A percentile compares a stretch with the other conserved stretches of the same genome.
phyloP scores from a whole-genome alignment of 2,113 vertebrate genomes.

The Pseudorectes ferrugineus region DNA sequence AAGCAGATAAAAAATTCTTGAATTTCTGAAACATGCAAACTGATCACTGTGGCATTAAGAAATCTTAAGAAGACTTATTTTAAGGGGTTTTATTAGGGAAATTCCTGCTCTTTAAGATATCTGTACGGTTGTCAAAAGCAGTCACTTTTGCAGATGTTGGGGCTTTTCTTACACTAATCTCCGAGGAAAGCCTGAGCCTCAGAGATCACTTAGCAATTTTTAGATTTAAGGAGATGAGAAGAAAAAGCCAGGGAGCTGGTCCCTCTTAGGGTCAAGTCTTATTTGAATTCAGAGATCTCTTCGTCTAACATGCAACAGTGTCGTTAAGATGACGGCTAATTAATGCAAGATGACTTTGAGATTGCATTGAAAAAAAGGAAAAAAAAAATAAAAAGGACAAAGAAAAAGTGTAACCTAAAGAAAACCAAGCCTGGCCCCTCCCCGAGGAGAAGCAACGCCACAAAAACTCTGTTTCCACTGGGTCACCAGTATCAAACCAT shows the following conservation, averaged over 20 bases:
- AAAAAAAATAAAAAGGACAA: neutral
- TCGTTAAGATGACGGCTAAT: conserved; percentile 65
- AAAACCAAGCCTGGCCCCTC: neutral
- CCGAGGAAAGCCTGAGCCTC: conserved; percentile 74
- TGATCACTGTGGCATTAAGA: conserved; percentile 75
- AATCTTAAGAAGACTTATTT: conserved; percentile 78
- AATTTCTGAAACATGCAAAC: conserved; percentile 75
- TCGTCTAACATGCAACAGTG: conserved; percentile 62
- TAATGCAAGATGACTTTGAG: conserved; percentile 69
- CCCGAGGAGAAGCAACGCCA: neutral
- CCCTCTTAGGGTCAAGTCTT: conserved; percentile 70
- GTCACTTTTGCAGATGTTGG: conserved; percentile 76
- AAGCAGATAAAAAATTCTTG: conserved; percentile 73
- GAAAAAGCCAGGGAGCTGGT: conserved; percentile 69
- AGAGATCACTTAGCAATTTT: conserved; percentile 78
- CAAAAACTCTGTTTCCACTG: neutral
- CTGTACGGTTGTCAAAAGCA: conserved; percentile 75
- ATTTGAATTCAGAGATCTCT: conserved; percentile 71
- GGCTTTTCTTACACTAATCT: conserved; percentile 78
- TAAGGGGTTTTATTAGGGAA: conserved; percentile 75
- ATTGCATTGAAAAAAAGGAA: conserved; percentile 18
- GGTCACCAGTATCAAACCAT: neutral
- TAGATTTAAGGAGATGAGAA: conserved; percentile 77
- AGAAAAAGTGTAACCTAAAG: conserved; percentile 1
- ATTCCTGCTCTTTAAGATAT: conserved; percentile 76